Evolutionary conservation across 2,888 invertebrate species (phyloP).

Genomic region (Philhelius pedissequus): DNA sequence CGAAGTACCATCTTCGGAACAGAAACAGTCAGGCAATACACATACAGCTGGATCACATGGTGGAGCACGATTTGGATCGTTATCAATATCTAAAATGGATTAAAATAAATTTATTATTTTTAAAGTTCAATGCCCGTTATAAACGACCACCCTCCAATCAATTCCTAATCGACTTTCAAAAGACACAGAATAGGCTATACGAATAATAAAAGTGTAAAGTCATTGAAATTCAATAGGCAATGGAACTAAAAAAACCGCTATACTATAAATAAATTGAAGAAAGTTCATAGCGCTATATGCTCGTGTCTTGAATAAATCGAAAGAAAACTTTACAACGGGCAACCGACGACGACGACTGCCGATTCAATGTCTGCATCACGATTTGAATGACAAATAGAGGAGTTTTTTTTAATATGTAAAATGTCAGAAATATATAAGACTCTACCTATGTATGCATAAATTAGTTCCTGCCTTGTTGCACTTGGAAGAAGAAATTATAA

Average conservation of each 20-base stretch:
- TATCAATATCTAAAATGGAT: slow-evolving; percentile 88
- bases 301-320: slow-evolving; percentile 56
- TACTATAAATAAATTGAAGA: slow-evolving; percentile 41
- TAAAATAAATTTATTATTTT: neutral
- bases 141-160: slow-evolving; percentile 20
- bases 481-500: slow-evolving; percentile 11
- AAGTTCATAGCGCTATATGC: slow-evolving; percentile 29
- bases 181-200: slow-evolving; percentile 12
- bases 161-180: slow-evolving; percentile 1
- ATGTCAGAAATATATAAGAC: neutral
- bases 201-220: slow-evolving; percentile 9
- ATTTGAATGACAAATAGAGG: slow-evolving; percentile 55
- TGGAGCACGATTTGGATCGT: slow-evolving; percentile 95
- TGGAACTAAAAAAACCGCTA: slow-evolving; percentile 26
- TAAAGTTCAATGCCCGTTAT: slow-evolving; percentile 42
- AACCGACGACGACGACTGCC: neutral
- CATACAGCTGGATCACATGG: slow-evolving; percentile 93
- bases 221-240: slow-evolving; percentile 48
- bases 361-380: slow-evolving; percentile 20
- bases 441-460: neutral
- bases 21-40: slow-evolving; percentile 94
- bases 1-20: slow-evolving; percentile 93
- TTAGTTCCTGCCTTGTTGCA: slow-evolving; percentile 1
- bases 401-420: neutral
- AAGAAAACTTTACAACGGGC: neutral